These are phyloP conservation scores for Herpailurus yagouaroundi DNA, from an alignment of 2,113 vertebrate genomes.

Conservation along the genomic window DNA sequence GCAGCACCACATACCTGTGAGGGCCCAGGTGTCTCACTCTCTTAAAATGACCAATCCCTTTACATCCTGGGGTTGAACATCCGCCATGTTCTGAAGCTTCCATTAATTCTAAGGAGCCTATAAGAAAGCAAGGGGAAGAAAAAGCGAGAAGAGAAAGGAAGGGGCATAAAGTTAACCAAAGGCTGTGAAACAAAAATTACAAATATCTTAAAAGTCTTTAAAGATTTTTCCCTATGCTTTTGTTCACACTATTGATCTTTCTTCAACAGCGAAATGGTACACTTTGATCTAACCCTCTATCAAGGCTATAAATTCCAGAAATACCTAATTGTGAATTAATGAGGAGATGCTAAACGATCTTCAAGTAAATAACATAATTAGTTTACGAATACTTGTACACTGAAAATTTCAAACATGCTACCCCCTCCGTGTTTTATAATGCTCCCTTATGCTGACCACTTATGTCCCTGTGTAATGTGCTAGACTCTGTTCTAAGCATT, in stretches of 20 bases:
- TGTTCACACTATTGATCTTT: neutral
- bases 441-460: neutral
- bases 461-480: too few relatives aligned
- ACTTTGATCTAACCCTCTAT: neutral
- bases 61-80: conserved; percentile 90
- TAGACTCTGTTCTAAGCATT: neutral
- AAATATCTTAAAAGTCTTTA: neutral
- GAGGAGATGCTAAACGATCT: neutral
- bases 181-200: neutral
- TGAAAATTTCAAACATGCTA: neutral
- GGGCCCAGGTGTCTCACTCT: conserved; percentile 89
- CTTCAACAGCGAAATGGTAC: neutral
- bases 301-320: neutral
- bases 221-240: neutral
- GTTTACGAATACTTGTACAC: neutral
- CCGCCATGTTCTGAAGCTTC: conserved; percentile 88
- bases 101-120: conserved; percentile 89
- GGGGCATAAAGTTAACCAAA: neutral
- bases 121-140: neutral
- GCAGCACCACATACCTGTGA: conserved; percentile 86
- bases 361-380: neutral
- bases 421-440: neutral
- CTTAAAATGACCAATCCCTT: conserved; percentile 91
- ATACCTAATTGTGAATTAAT: neutral
- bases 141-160: neutral